Base-by-base conservation (phyloP, 2,797 vertebrate genomes). In the Monodelphis domestica region DNA sequence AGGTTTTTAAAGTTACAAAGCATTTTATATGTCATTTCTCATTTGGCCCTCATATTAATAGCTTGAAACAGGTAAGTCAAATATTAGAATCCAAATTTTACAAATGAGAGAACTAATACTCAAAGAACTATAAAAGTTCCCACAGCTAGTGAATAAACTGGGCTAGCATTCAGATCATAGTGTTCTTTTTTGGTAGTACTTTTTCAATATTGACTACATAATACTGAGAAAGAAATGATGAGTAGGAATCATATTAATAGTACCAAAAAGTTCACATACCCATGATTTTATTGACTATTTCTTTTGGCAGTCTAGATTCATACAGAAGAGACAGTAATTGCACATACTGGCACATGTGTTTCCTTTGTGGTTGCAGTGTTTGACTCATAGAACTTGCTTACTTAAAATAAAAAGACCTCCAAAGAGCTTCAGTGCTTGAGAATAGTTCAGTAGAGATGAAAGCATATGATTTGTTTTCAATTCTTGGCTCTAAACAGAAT, bases 191-290 rank as follows among this genome's bases (percentile, higher is more conserved):
- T 45, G n/a, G 21, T 0, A 26, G 1, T 84, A 9, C 0, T 45
- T 84, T 84, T 84, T 84, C 38, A 45, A 24, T 45, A 38, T 3
- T 50, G 21, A 1, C 21, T 84, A 3, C 70, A 50, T 45, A 30
- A 70, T 53, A 90, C 53, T 51, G 53, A 89, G 45, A 87, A 63
- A 90, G 89, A 17, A 90, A 55, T 84, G 2, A 84, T 94, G 94
- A 91, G 33, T 90, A 11, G 1, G 1, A 84, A 52, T 94, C 51
- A 53, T 33, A 63, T 63, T 29, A 5, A 45, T 0, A 93, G 17
- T 1, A 87, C 10, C 14, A 93, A 90, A 95, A 90, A 1, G 0
- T 4, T 26, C 63, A 4, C 1, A 55, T n/a, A 33, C 12, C 57
- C 89, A 12, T 59, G 4, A 7, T n/a, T 91, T 90, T 53, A 63